A percentile compares a stretch with the other conserved stretches of the same genome.
Evolutionary conservation across 2,888 invertebrate species (phyloP).

Genomic region (Linhomoeus sp.): DNA sequence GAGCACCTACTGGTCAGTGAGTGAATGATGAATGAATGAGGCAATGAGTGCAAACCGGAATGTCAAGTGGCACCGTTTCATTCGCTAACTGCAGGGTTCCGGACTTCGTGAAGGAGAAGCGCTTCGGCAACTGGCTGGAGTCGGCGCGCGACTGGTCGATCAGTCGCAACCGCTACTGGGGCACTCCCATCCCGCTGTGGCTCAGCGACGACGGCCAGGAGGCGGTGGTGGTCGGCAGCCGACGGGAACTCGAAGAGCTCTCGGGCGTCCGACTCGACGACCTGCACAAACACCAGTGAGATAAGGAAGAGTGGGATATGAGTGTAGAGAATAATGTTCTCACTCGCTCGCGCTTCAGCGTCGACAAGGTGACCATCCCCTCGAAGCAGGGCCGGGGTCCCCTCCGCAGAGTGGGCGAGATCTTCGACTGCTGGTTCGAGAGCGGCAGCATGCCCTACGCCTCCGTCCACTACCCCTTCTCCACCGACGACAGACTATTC

Average conservation of each 20-base stretch:
- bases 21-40: no score
- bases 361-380: constrained; percentile 79
- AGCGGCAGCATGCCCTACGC: constrained; percentile 99
- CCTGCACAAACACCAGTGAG: constrained; percentile 43
- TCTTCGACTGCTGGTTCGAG: constrained; percentile 99
- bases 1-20: constrained; percentile 89
- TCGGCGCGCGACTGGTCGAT: constrained; percentile 97
- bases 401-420: constrained; percentile 63
- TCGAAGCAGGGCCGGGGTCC: constrained; percentile 57
- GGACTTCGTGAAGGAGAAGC: constrained; percentile 85
- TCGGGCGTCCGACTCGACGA: constrained; percentile 62
- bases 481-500: constrained; percentile 57
- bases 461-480: constrained; percentile 86
- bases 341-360: constrained; percentile 35
- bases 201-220: constrained; percentile 59
- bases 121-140: constrained; percentile 92
- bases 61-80: no score
- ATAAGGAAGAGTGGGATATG: no score
- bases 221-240: constrained; percentile 70
- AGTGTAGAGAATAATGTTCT: constrained; percentile 46
- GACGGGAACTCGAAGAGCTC: constrained; percentile 62
- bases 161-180: constrained; percentile 95
- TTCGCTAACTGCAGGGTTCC: constrained; percentile 68
- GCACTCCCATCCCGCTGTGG: constrained; percentile 97
- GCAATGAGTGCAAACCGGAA: no score